Evolutionary conservation across 1,140 invertebrate species (phyloP).

Genomic region (Macrocentrus cingulum): DNA sequence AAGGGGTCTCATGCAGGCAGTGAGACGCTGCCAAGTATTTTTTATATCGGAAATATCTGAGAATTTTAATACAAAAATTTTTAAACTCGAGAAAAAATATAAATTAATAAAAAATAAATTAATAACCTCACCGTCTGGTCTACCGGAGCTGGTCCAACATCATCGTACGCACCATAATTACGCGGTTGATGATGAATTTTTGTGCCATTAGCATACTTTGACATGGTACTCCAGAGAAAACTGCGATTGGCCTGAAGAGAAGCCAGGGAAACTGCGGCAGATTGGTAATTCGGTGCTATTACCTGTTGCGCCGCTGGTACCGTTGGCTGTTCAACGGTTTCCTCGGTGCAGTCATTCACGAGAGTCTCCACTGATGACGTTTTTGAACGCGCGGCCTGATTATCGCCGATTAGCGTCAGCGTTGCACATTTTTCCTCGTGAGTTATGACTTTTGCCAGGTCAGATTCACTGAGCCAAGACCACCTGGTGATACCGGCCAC

Average conservation of each 20-base stretch:
- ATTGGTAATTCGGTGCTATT: not conserved
- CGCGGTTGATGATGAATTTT: slow-evolving; percentile 8
- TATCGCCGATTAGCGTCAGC: slow-evolving; percentile 22
- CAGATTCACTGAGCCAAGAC: slow-evolving; percentile 14
- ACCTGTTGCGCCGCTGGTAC: not conserved
- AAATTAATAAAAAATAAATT: too few relatives aligned
- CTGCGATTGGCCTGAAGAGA: slow-evolving; percentile 38
- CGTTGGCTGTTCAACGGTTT: slow-evolving; percentile 6
- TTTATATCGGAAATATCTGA: too few relatives aligned
- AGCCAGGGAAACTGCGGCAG: not conserved
- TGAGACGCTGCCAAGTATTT: too few relatives aligned
- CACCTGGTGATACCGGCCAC: slow-evolving; percentile 44
- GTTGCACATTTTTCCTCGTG: slow-evolving; percentile 44
- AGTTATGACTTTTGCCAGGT: slow-evolving; percentile 37
- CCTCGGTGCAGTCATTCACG: not conserved
- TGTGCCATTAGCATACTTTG: not conserved
- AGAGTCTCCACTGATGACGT: slow-evolving; percentile 9
- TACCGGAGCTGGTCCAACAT: slow-evolving; percentile 34
- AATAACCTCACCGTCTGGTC: too few relatives aligned
- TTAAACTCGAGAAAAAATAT: too few relatives aligned
- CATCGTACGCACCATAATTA: slow-evolving; percentile 42
- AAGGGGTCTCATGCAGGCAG: too few relatives aligned
- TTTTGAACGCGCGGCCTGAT: not conserved
- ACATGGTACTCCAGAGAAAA: slow-evolving; percentile 44
- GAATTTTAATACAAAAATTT: too few relatives aligned